Evolutionary conservation across 2,113 vertebrate genomes (phyloP).

Genomic region (Thalassarche chlororhynchos): DNA sequence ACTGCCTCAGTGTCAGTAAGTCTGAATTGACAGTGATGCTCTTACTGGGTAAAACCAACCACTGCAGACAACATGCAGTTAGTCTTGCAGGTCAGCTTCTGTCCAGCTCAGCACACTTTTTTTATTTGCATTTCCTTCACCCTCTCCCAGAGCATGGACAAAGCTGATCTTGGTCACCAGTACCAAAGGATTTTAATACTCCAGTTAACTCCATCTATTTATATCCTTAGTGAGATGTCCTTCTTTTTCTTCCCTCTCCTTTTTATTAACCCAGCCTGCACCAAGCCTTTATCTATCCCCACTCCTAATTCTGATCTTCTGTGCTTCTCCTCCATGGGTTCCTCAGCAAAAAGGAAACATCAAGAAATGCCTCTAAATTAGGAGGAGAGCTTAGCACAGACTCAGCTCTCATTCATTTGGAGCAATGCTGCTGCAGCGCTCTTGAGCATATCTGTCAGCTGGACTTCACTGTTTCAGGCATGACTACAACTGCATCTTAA

Average conservation of each 20-base stretch:
- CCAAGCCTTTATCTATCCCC: not conserved
- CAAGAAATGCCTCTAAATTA: not conserved
- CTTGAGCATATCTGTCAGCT: not conserved
- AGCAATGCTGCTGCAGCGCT: not conserved
- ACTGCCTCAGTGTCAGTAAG: not conserved
- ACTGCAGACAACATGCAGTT: not conserved
- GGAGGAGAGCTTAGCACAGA: not conserved
- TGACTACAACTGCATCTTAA: not conserved
- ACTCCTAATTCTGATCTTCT: not conserved
- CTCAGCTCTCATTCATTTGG: not conserved
- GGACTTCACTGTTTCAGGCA: not conserved
- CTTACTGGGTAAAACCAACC: not conserved
- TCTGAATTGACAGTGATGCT: not conserved
- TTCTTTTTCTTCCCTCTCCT: not conserved
- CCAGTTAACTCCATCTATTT: not conserved
- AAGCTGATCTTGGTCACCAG: not conserved
- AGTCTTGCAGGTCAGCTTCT: not conserved
- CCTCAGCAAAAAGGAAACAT: not conserved
- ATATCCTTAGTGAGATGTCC: not conserved
- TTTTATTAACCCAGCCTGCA: not conserved
- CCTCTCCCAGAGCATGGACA: not conserved
- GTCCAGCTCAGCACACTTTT: not conserved
- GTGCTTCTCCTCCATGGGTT: not conserved
- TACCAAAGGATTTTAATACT: not conserved
- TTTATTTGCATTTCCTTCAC: not conserved